Evolutionary conservation across 2,888 invertebrate genomes (phyloP).

Genomic region (Vannuccia rotundouncinata): DNA sequence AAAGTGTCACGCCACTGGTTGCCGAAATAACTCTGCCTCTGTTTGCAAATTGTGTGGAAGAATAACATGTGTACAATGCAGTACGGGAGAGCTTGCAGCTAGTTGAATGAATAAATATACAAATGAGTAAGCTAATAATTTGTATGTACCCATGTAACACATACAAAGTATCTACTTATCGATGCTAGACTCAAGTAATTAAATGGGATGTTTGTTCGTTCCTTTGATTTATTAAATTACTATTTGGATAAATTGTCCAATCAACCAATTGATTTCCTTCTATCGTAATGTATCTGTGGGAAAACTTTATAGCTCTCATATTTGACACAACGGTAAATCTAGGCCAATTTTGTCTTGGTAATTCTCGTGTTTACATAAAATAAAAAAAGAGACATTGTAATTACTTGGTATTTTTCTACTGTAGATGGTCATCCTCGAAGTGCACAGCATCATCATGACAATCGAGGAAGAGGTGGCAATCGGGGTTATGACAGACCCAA

Average conservation of each 20-base stretch:
- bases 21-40: slow-evolving; percentile 20
- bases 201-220: neutral
- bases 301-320: too few species aligned
- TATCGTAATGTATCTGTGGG: slow-evolving; percentile 14
- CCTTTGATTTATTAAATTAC: neutral
- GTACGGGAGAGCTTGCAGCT: slow-evolving; percentile 5
- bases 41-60: slow-evolving; percentile 15
- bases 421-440: too few species aligned
- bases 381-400: too few species aligned
- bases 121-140: slow-evolving; percentile 21
- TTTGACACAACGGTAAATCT: too few species aligned
- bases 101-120: neutral
- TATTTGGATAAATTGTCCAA: slow-evolving; percentile 20
- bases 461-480: too few species aligned
- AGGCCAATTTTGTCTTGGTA: too few species aligned
- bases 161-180: slow-evolving; percentile 9
- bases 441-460: too few species aligned
- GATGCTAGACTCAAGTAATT: neutral
- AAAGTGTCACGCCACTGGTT: slow-evolving; percentile 21
- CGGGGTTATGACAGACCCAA: too few species aligned
- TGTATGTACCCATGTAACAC: too few species aligned
- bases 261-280: neutral
- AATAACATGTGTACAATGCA: slow-evolving; percentile 18
- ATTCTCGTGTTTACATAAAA: too few species aligned
- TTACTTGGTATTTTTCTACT: too few species aligned